These are phyloP conservation scores for Steromphala cineraria DNA, from an alignment of 2,888 invertebrate species.

Conservation along the genomic window DNA sequence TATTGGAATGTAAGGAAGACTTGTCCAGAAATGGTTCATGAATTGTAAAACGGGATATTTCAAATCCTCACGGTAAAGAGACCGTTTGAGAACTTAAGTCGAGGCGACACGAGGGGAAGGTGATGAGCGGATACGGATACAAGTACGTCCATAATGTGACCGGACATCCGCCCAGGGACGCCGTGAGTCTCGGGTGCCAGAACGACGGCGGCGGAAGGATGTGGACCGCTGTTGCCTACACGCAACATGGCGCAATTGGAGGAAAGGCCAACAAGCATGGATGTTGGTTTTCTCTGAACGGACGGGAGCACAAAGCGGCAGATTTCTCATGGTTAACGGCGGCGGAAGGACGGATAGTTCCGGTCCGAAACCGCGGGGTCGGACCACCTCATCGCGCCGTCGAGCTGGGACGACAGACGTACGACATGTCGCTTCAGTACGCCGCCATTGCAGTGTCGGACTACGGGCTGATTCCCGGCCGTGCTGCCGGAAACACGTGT, in stretches of 20 bases:
- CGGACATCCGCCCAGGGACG: background rate
- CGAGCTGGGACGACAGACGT: background rate
- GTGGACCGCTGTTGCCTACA: background rate
- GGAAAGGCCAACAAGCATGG: background rate
- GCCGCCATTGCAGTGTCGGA: background rate
- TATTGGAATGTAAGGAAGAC: too few relatives aligned
- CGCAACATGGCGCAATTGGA: background rate
- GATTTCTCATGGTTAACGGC: conserved; percentile 2
- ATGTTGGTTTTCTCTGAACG: background rate
- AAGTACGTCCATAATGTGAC: background rate
- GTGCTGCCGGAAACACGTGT: background rate
- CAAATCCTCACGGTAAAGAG: too few relatives aligned
- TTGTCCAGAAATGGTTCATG: too few relatives aligned
- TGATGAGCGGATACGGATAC: background rate
- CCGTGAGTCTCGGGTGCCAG: background rate
- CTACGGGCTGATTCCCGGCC: conserved; percentile 1
- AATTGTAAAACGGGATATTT: too few relatives aligned
- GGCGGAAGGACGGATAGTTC: background rate
- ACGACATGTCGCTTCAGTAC: background rate
- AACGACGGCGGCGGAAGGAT: conserved; percentile 3
- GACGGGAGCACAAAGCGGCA: background rate
- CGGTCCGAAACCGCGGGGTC: background rate
- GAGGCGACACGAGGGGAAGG: background rate
- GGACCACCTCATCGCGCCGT: background rate
- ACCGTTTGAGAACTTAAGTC: too few relatives aligned